Percentiles rank a stretch among this genome's conserved stretches.
These are phyloP conservation scores for Seriola dumerili DNA, from an alignment of 2,113 vertebrate genomes.

Conservation along the genomic window DNA sequence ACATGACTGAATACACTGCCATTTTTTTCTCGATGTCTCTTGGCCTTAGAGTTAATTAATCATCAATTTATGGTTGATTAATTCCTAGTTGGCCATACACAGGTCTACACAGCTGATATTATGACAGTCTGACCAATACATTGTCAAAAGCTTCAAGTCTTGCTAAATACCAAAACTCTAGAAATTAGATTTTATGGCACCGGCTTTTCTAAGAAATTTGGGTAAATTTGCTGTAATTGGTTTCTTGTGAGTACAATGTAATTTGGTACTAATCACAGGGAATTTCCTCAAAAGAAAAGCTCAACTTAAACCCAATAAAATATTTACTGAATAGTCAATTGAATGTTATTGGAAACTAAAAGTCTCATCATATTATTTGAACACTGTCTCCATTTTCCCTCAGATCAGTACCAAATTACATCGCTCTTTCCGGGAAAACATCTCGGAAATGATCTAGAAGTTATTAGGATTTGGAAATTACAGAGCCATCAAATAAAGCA, in stretches of 20 bases:
- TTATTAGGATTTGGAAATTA: neutral
- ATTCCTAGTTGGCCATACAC: neutral
- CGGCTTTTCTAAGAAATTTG: too few species aligned
- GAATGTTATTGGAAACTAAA: neutral
- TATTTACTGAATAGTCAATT: neutral
- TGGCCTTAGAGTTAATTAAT: constrained; percentile 25
- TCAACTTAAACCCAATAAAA: neutral
- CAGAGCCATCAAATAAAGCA: neutral
- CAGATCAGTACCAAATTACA: neutral
- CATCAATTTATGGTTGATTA: constrained; percentile 12
- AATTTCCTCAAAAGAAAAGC: neutral
- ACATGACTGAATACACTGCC: constrained; percentile 16
- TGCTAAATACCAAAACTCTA: constrained; percentile 2
- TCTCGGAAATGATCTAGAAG: neutral
- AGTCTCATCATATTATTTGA: neutral
- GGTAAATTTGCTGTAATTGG: too few species aligned
- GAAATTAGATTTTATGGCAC: neutral
- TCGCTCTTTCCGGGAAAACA: neutral
- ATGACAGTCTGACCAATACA: neutral
- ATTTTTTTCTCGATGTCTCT: constrained; percentile 6
- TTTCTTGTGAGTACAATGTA: neutral
- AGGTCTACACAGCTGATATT: neutral
- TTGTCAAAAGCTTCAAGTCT: neutral
- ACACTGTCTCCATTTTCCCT: neutral
- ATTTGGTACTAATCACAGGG: neutral